Percentiles rank a stretch among this genome's conserved stretches.
Conservation (phyloP, 2,888 invertebrate genomes). For the Tanytarsus gracilentus region DNA sequence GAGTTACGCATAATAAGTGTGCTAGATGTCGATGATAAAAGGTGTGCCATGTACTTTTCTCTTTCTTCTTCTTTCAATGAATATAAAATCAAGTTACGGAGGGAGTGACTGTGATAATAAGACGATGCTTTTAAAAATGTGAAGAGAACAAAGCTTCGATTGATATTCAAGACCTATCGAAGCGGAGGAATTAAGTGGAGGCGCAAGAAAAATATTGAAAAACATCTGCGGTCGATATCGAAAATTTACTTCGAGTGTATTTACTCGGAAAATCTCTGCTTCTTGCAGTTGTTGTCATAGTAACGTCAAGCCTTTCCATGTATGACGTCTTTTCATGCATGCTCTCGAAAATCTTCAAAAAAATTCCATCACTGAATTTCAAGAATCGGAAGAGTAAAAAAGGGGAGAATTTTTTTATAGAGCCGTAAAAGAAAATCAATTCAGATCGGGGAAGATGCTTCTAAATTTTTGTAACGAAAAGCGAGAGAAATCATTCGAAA, state of each 20-base stretch:
- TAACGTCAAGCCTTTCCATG: conserved; percentile 20
- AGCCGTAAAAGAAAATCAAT: conserved; percentile 21
- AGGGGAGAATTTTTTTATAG: conserved; percentile 21
- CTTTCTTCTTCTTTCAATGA: too few relatives aligned
- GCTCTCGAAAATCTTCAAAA: conserved; percentile 21
- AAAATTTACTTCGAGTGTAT: too few relatives aligned
- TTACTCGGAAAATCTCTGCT: too few relatives aligned
- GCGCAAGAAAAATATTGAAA: too few relatives aligned
- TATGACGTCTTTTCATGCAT: conserved; percentile 19
- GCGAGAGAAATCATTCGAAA: not conserved
- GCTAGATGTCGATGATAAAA: too few relatives aligned
- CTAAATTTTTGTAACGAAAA: not conserved
- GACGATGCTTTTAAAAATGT: too few relatives aligned
- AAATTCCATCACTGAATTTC: conserved; percentile 11
- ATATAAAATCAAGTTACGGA: too few relatives aligned
- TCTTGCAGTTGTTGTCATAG: conserved; percentile 19
- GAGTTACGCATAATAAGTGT: conserved; percentile 13
- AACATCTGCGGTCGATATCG: conserved; percentile 25
- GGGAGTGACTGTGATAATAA: too few relatives aligned
- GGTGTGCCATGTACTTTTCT: too few relatives aligned
- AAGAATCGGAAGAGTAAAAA: not conserved
- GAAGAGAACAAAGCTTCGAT: too few relatives aligned
- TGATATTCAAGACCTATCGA: too few relatives aligned
- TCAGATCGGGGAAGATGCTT: not conserved
- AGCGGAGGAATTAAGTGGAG: too few relatives aligned